Evolutionary conservation across 2,113 vertebrate genomes (phyloP).

Genomic region (Centrocercus urophasianus): DNA sequence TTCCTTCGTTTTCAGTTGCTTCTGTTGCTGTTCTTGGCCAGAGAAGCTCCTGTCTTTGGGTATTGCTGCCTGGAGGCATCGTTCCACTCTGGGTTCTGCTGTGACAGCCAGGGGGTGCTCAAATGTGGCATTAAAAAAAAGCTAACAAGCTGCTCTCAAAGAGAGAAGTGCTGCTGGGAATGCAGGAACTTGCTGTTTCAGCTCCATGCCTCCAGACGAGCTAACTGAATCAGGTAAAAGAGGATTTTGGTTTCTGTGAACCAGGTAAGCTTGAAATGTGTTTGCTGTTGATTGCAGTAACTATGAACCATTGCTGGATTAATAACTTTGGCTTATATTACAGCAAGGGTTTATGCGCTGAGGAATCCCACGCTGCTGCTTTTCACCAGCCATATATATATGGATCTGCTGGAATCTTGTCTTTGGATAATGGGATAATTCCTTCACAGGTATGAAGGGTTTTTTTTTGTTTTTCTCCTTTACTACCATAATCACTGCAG

Average conservation of each 20-base stretch:
- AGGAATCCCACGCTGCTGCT: neutral
- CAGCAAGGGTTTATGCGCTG: neutral
- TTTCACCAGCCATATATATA: neutral
- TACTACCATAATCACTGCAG: neutral
- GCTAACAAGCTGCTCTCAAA: neutral
- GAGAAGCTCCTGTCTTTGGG: neutral
- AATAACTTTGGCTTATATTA: neutral
- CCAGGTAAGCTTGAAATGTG: neutral
- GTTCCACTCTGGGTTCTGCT: neutral
- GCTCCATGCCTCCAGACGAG: neutral
- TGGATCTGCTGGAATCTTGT: neutral
- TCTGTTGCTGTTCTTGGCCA: neutral
- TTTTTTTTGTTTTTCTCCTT: neutral
- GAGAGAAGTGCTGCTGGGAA: neutral
- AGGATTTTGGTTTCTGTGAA: neutral
- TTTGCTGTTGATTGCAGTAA: neutral
- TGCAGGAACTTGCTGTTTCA: neutral
- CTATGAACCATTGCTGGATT: neutral
- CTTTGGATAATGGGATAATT: neutral
- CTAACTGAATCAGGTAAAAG: neutral
- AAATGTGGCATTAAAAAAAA: neutral
- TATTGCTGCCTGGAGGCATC: neutral
- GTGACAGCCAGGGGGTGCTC: neutral
- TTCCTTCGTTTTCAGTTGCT: neutral
- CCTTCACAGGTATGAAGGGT: neutral